A percentile compares a stretch with the other conserved stretches of the same genome.
phyloP scores from a whole-genome alignment of 2,113 vertebrate genomes.

The Semnopithecus entellus region DNA sequence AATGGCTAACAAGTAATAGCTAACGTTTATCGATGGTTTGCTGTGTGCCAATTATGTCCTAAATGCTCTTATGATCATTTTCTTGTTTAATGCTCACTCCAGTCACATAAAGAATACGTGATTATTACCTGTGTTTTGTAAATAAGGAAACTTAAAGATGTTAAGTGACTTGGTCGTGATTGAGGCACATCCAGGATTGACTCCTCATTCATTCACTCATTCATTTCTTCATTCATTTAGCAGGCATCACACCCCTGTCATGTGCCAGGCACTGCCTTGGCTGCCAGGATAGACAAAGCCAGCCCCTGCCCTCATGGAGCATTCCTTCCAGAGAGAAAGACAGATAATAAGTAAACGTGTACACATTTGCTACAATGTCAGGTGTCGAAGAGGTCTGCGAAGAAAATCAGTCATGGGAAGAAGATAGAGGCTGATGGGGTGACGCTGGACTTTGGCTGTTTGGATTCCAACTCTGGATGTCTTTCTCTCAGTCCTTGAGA shows the following conservation, averaged over 20 bases:
- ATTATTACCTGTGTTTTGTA: background rate
- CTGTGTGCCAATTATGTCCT: background rate
- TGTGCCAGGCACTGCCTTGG: background rate
- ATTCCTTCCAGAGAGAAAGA: background rate
- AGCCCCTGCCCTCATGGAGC: background rate
- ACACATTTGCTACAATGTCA: fast-evolving
- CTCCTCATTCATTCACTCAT: background rate
- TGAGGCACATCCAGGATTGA: background rate
- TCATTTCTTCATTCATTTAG: background rate
- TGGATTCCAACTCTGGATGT: background rate
- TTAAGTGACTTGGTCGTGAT: background rate
- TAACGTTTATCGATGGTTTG: conserved; percentile 27
- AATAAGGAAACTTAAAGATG: background rate
- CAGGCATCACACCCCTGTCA: background rate
- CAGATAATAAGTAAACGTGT: background rate
- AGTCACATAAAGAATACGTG: background rate
- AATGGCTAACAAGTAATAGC: conserved; percentile 29
- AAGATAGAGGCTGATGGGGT: background rate
- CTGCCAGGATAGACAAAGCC: background rate
- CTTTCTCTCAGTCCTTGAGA: background rate
- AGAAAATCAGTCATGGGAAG: background rate
- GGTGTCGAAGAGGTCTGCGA: fast-evolving
- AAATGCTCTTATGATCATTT: background rate
- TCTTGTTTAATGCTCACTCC: background rate
- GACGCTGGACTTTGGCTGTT: background rate